phyloP scores from a whole-genome alignment of 2,797 vertebrate species.

The Podarcis lilfordi region DNA sequence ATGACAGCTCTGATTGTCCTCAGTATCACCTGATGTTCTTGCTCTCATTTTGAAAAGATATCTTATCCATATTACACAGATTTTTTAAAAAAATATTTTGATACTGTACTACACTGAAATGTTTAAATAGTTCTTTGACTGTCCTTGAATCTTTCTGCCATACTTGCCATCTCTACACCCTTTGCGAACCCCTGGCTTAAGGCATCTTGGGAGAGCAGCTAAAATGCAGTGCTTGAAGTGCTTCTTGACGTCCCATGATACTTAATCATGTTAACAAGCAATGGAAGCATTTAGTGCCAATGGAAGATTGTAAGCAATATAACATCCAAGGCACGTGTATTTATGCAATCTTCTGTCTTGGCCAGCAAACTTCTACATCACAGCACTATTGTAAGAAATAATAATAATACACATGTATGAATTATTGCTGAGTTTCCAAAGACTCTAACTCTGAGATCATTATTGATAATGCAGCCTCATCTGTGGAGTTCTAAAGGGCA shows the following conservation, averaged over 20 bases:
- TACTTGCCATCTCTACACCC: too few species aligned
- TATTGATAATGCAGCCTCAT: slow-evolving; percentile 56
- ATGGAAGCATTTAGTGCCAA: neutral
- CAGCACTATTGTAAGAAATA: neutral
- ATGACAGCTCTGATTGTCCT: too few species aligned
- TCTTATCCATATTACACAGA: too few species aligned
- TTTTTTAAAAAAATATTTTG: too few species aligned
- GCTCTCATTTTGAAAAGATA: too few species aligned
- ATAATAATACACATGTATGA: neutral
- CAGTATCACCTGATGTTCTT: too few species aligned
- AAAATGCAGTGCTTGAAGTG: neutral
- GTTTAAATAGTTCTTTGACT: too few species aligned
- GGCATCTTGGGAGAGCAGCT: neutral
- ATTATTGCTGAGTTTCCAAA: neutral
- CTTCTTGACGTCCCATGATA: neutral
- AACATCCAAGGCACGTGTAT: neutral
- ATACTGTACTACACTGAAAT: too few species aligned
- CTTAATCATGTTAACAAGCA: neutral
- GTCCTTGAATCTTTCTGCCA: too few species aligned
- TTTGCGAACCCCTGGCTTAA: too few species aligned
- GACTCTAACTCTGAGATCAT: slow-evolving; percentile 12
- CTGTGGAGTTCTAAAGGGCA: slow-evolving; percentile 39
- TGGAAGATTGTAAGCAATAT: neutral
- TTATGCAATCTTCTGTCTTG: neutral
- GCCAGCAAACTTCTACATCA: neutral